These are phyloP conservation scores for Scalopus aquaticus DNA, from an alignment of 2,113 vertebrate genomes.

Conservation along the genomic window DNA sequence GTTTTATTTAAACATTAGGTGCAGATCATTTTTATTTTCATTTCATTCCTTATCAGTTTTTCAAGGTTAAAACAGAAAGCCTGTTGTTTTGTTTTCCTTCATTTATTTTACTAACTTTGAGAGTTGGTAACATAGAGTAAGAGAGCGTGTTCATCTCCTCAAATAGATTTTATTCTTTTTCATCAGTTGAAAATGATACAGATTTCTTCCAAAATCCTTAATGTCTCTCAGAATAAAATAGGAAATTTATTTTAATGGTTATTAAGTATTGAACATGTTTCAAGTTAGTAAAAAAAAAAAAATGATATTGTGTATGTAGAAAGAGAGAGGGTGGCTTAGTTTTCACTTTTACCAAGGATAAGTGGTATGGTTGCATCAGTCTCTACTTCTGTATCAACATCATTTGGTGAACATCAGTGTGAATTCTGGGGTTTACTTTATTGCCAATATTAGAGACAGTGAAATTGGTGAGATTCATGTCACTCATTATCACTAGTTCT, in stretches of 20 bases:
- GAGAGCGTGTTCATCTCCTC: not conserved
- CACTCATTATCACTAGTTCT: not conserved
- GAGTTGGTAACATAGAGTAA: not conserved
- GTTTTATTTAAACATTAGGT: slow-evolving; percentile 18
- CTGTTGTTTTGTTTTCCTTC: not conserved
- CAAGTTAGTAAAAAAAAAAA: not conserved
- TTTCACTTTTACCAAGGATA: not conserved
- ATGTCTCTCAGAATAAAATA: slow-evolving; percentile 13
- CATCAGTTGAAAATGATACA: not conserved
- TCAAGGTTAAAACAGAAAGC: not conserved
- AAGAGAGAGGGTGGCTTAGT: not conserved
- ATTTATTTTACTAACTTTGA: not conserved
- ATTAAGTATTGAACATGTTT: not conserved
- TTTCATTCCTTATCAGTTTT: not conserved
- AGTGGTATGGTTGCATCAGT: not conserved
- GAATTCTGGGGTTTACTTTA: not conserved
- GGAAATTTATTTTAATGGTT: not conserved
- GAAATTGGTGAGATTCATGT: not conserved
- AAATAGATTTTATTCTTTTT: not conserved
- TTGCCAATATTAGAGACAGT: not conserved
- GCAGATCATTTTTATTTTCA: not conserved
- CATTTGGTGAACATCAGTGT: not conserved
- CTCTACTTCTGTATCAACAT: not conserved
- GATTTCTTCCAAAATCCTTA: not conserved
- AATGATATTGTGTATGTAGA: not conserved